phyloP scores from a whole-genome alignment of 2,797 vertebrate genomes.

The Semaprochilodus insignis region DNA sequence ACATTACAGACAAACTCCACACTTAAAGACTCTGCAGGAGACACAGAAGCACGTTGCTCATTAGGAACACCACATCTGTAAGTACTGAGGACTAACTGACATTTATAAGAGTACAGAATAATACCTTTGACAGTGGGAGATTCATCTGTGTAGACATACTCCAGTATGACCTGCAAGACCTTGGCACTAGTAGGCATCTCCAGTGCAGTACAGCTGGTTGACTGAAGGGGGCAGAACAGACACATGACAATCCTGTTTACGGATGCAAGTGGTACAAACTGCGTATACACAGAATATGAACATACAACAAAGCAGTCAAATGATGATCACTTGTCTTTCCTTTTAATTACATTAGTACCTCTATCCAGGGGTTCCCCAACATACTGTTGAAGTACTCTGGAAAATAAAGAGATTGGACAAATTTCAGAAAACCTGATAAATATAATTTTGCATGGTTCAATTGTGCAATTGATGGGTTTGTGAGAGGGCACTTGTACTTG shows the following conservation, averaged over 20 bases:
- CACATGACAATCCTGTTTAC: background rate
- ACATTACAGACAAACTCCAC: constrained; percentile 94
- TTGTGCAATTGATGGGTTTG: background rate
- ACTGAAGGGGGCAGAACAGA: constrained; percentile 74
- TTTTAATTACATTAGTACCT: constrained; percentile 78
- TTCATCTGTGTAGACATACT: constrained; percentile 96
- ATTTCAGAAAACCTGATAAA: background rate
- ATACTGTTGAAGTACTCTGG: constrained; percentile 97
- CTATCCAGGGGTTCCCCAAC: constrained; percentile 97
- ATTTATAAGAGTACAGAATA: background rate
- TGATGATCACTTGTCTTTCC: background rate
- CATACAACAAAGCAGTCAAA: background rate
- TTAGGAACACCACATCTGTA: too few species aligned
- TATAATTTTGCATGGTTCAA: background rate
- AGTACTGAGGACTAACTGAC: background rate
- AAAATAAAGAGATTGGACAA: constrained; percentile 40
- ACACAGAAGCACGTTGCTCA: constrained; percentile 16
- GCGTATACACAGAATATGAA: background rate
- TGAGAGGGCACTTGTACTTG: background rate
- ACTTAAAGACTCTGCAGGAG: constrained; percentile 84
- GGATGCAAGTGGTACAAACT: background rate
- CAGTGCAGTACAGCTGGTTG: constrained; percentile 88
- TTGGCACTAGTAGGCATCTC: constrained; percentile 93
- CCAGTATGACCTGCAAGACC: constrained; percentile 89
- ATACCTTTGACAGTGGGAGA: constrained; percentile 90